Base-by-base conservation (phyloP, 2,797 vertebrate genomes). In the Peromyscus aztecus region DNA sequence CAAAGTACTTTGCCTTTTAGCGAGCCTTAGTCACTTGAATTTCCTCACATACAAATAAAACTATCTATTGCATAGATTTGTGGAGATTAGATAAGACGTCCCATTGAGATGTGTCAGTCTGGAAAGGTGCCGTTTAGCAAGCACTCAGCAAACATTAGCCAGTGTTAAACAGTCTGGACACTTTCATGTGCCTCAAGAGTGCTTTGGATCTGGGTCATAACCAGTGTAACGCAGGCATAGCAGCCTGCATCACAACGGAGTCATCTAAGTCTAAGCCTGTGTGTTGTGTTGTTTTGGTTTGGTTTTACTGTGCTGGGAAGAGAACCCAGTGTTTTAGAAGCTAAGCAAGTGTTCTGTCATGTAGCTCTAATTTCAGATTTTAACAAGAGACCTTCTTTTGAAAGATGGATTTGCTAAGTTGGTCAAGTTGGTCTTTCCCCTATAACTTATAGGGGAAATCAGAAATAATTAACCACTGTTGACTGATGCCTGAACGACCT, bases 81-180 rank as follows among this genome's bases (percentile, higher is more conserved):
- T 83, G 80, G 55, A 88, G 59, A 94, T 81, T 94, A 76, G 85
- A 80, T 80, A 40, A 82, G n/a, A 59, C 11, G 46, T 14, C 24
- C 16, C 46, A 75, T 86, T 76, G 16, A 88, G 65, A 34, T n/a
- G 17, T 19, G 31, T 80, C 55, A 57, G 43, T 49, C 80, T 77
- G 77, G 67, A 86, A 69, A 37, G 31, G 19, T 52, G 31, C 46
- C n/a, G 65, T 86, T 82, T 78, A 94, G 57, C 89, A 91, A 55
- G 14, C 49, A 49, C 49, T 78, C 86, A 89, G 63, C n/a, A 83
- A 69, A 63, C 65, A 19, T 75, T 80, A 83, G 31, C 10, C 27
- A 81, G 0, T 40, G 23, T 69, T 61, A 73, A 46, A 57, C 17
- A 63, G 65, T 77, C 31, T 84, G n/a, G 89, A 23, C 40, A 55